A percentile compares a stretch with the other conserved stretches of the same genome.
phyloP scores from a whole-genome alignment of 2,113 vertebrate species.

The Puma concolor region DNA sequence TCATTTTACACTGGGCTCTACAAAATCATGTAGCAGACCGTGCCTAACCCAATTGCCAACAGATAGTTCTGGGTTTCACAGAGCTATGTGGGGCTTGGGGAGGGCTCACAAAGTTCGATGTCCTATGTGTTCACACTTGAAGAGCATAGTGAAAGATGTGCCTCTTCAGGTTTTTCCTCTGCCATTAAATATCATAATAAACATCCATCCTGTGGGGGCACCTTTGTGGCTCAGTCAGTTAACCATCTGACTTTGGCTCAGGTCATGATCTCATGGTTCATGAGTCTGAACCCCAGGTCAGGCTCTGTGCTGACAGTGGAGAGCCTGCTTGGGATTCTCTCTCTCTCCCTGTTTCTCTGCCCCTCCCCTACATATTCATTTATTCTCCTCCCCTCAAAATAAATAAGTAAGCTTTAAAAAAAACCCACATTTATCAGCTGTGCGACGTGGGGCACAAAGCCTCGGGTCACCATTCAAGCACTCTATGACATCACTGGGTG shows the following conservation, averaged over 20 bases:
- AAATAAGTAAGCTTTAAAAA: no score
- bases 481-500: background rate
- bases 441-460: fast-evolving
- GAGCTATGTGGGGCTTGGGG: background rate
- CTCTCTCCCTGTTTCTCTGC: no score
- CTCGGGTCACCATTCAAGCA: background rate
- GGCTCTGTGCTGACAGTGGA: no score
- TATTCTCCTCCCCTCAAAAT: no score
- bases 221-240: no score
- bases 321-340: no score
- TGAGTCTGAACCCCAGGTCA: no score
- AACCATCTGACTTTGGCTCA: no score
- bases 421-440: background rate
- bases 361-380: no score
- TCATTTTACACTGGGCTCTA: background rate
- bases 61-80: background rate
- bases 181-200: background rate
- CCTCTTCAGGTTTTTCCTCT: background rate
- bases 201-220: background rate
- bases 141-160: background rate
- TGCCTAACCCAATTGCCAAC: background rate
- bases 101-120: background rate
- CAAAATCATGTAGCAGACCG: background rate
- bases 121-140: background rate
- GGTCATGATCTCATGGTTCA: no score